A percentile compares a stretch with the other conserved stretches of the same genome.
Conservation (phyloP, 2,888 invertebrate species). For the Acronicta alni region DNA sequence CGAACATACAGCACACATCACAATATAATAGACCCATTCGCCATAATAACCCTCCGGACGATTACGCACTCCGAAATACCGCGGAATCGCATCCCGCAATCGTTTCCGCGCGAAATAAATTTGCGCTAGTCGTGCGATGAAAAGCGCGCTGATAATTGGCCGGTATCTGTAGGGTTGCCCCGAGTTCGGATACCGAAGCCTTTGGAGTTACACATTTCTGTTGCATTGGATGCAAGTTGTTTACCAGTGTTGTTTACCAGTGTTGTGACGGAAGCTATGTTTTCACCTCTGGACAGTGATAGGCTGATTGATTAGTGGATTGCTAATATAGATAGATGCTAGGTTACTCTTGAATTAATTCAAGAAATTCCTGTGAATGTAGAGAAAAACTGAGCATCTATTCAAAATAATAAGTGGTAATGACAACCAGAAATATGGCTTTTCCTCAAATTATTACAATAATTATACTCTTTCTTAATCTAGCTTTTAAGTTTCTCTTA, state of each 20-base stretch:
- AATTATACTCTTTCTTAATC: no score
- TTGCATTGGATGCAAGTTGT: neutral
- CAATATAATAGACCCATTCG: conserved; percentile 36
- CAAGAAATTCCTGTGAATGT: no score
- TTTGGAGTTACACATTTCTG: conserved; percentile 5
- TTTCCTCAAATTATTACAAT: no score
- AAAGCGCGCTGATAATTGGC: conserved; percentile 49
- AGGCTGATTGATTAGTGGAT: neutral
- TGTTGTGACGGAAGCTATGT: no score
- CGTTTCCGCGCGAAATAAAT: conserved; percentile 49
- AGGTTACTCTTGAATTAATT: no score
- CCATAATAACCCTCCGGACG: conserved; percentile 22
- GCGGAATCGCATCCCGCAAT: conserved; percentile 30
- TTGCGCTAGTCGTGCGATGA: conserved; percentile 47
- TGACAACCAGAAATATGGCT: no score
- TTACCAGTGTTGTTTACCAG: no score
- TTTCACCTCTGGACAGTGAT: neutral
- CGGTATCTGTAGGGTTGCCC: conserved; percentile 40
- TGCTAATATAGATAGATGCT: neutral
- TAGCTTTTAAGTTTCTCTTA: no score
- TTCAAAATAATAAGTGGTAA: no score
- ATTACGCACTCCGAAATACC: conserved; percentile 40
- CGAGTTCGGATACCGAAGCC: neutral
- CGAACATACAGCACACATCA: conserved; percentile 9
- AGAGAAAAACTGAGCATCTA: neutral